These are phyloP conservation scores for Idaea aversata DNA, from an alignment of 2,888 invertebrate species.

Conservation along the genomic window DNA sequence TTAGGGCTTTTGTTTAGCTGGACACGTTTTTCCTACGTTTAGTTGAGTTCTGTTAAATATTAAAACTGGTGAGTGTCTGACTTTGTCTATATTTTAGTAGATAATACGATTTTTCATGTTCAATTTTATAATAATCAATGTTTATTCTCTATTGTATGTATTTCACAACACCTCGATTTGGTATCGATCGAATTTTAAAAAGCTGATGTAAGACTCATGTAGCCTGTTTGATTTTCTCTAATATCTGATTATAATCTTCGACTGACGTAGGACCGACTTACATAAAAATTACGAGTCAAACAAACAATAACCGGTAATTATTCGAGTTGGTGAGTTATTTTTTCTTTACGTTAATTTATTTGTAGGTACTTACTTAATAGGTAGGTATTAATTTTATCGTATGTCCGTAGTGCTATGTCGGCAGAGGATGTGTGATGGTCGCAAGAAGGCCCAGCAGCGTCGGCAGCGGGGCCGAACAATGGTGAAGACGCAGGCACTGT, in stretches of 20 bases:
- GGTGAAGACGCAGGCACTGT: constrained; percentile 45
- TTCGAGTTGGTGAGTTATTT: not conserved
- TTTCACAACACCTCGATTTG: not conserved
- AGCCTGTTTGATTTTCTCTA: not conserved
- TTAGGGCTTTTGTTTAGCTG: not conserved
- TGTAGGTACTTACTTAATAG: not conserved
- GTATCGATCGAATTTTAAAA: not conserved
- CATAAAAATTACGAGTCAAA: not conserved
- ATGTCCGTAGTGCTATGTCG: constrained; percentile 27
- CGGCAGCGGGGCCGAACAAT: constrained; percentile 48
- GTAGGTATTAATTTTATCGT: constrained; percentile 12
- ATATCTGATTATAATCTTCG: not conserved
- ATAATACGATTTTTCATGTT: not conserved
- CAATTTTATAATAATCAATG: not conserved
- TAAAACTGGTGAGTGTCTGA: not conserved
- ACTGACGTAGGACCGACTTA: not conserved
- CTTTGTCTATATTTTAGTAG: not conserved
- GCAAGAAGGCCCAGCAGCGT: constrained; percentile 28
- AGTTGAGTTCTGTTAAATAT: not conserved
- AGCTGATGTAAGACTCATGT: not conserved
- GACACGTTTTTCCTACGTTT: not conserved
- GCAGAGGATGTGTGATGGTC: constrained; percentile 57
- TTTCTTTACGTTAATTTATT: not conserved
- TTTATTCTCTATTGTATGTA: not conserved
- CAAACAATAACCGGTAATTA: not conserved